phyloP scores from a whole-genome alignment of 1,140 invertebrate genomes.

The Eriosoma lanigerum region DNA sequence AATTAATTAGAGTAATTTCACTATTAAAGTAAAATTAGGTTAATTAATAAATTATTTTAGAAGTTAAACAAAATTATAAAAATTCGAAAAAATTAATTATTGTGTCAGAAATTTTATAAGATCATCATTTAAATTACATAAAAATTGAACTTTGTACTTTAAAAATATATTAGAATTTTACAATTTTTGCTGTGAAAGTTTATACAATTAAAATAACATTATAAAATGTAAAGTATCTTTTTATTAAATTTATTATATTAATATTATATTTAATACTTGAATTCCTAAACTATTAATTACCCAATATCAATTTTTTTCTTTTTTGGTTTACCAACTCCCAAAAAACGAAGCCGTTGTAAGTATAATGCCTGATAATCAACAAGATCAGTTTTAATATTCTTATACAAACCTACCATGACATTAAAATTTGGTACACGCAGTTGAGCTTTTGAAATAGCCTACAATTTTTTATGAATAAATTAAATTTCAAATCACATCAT shows the following conservation, averaged over 20 bases:
- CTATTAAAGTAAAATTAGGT: not conserved
- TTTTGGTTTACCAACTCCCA: not conserved
- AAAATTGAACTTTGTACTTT: too few species aligned
- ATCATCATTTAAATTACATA: too few species aligned
- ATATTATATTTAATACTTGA: too few species aligned
- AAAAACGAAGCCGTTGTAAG: not conserved
- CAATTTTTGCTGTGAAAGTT: too few species aligned
- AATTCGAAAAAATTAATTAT: not conserved
- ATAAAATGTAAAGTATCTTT: too few species aligned
- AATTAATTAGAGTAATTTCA: not conserved
- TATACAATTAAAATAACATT: too few species aligned
- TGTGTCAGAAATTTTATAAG: not conserved
- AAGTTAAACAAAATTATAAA: not conserved
- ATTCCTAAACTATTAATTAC: not conserved
- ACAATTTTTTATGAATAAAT: not conserved
- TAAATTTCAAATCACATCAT: not conserved
- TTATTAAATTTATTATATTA: too few species aligned
- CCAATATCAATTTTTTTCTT: conserved; percentile 33
- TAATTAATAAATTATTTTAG: not conserved
- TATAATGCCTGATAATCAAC: not conserved
- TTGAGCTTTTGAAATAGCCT: not conserved
- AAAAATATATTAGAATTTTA: too few species aligned
- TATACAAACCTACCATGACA: not conserved
- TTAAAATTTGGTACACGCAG: not conserved
- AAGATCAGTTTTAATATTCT: not conserved